Evolutionary conservation across 1,140 invertebrate species (phyloP).

Genomic region (Lepidurus couesii): DNA sequence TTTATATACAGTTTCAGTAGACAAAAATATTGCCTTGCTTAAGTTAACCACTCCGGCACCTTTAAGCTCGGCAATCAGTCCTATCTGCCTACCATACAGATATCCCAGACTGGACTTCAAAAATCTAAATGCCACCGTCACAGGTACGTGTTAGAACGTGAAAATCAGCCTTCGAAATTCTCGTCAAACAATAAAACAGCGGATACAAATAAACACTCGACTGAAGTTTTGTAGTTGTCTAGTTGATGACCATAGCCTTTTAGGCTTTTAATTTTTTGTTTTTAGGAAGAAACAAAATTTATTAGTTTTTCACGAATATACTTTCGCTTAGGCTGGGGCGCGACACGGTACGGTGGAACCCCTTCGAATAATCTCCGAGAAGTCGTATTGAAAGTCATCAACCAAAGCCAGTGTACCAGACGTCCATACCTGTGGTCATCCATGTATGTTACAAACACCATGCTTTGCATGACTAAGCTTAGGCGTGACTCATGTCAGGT

Average conservation of each 20-base stretch:
- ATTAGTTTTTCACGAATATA: not conserved
- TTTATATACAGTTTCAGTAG: not conserved
- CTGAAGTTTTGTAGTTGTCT: too few relatives aligned
- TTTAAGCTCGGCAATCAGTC: not conserved
- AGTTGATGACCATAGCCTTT: too few relatives aligned
- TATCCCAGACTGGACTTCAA: not conserved
- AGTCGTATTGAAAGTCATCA: not conserved
- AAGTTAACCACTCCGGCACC: not conserved
- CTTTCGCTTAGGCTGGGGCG: not conserved
- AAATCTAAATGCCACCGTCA: not conserved
- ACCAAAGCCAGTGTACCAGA: not conserved
- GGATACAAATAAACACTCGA: too few relatives aligned
- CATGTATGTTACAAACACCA: not conserved
- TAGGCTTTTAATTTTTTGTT: too few relatives aligned
- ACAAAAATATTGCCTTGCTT: not conserved
- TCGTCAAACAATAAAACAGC: too few relatives aligned
- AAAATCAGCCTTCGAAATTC: too few relatives aligned
- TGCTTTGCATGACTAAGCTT: not conserved
- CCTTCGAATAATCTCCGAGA: not conserved
- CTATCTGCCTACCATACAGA: not conserved
- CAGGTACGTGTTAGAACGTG: not conserved
- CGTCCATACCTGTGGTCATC: not conserved
- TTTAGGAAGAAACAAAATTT: too few relatives aligned
- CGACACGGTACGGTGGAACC: not conserved
- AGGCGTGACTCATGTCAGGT: not conserved